phyloP scores from a whole-genome alignment of 2,113 vertebrate species.

The Drymodes brunneopygia region DNA sequence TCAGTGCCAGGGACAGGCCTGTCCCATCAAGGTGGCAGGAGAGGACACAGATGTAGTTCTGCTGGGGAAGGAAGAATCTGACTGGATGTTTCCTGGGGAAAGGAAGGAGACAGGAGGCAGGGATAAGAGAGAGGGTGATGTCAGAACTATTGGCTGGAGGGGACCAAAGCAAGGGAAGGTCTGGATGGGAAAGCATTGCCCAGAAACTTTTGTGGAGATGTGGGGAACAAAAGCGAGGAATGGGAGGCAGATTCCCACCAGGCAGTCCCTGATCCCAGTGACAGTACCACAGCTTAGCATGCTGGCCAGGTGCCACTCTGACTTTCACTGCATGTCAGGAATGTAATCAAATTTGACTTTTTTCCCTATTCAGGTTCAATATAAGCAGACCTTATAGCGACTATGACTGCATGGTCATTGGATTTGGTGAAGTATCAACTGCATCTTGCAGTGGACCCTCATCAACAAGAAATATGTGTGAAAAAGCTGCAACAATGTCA shows the following conservation, averaged over 20 bases:
- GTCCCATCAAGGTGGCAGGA: background rate
- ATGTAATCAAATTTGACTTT: background rate
- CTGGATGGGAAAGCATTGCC: background rate
- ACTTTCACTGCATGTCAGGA: background rate
- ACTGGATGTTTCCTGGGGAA: background rate
- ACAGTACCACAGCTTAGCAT: background rate
- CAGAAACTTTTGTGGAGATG: background rate
- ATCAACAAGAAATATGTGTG: background rate
- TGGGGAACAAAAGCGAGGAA: background rate
- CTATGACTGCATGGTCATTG: accelerated
- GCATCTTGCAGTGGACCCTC: accelerated
- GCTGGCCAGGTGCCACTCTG: background rate
- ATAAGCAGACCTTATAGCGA: accelerated
- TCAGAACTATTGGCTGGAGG: background rate
- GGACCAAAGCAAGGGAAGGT: background rate
- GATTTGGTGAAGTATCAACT: accelerated
- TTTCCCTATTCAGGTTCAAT: accelerated
- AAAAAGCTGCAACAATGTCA: background rate
- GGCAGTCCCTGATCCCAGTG: background rate
- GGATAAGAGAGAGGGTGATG: background rate
- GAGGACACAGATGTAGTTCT: background rate
- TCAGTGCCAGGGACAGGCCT: background rate
- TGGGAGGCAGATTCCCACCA: background rate
- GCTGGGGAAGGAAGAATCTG: background rate
- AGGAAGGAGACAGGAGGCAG: background rate